phyloP scores from a whole-genome alignment of 2,113 vertebrate genomes.

The Ceyx cyanopectus region DNA sequence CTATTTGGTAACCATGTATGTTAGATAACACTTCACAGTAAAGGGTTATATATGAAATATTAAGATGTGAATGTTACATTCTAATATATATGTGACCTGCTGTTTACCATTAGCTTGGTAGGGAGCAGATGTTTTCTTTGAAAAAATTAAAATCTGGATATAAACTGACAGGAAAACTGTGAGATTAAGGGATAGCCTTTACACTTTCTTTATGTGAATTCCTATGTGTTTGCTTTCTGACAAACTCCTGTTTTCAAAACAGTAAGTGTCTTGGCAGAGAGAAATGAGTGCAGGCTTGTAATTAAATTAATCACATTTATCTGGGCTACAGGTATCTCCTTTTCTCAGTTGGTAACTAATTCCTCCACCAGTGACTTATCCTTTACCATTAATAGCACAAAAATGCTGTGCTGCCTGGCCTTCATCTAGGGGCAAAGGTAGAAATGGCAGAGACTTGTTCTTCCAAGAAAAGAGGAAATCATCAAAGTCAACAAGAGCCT shows the following conservation, averaged over 20 bases:
- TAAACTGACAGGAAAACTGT: neutral
- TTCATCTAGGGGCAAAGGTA: neutral
- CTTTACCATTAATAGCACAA: neutral
- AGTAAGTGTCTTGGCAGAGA: neutral
- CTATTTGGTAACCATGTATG: constrained; percentile 49
- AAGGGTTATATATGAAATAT: constrained; percentile 46
- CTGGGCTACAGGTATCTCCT: neutral
- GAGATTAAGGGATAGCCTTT: neutral
- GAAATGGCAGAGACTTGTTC: neutral
- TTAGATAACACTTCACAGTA: constrained; percentile 35
- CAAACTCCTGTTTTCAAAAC: neutral
- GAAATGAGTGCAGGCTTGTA: neutral
- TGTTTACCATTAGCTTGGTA: constrained; percentile 15
- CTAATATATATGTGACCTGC: neutral
- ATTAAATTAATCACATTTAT: neutral
- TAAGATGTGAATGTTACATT: neutral
- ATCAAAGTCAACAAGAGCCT: neutral
- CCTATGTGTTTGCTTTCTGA: neutral
- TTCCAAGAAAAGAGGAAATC: too few relatives aligned
- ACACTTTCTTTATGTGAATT: neutral
- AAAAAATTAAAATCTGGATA: constrained; percentile 27
- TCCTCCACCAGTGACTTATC: neutral
- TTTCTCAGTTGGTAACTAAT: neutral
- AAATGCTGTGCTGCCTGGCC: neutral
- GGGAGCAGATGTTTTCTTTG: constrained; percentile 1